Conservation (phyloP, 2,113 vertebrate genomes). For the Melanostigma gelatinosum region DNA sequence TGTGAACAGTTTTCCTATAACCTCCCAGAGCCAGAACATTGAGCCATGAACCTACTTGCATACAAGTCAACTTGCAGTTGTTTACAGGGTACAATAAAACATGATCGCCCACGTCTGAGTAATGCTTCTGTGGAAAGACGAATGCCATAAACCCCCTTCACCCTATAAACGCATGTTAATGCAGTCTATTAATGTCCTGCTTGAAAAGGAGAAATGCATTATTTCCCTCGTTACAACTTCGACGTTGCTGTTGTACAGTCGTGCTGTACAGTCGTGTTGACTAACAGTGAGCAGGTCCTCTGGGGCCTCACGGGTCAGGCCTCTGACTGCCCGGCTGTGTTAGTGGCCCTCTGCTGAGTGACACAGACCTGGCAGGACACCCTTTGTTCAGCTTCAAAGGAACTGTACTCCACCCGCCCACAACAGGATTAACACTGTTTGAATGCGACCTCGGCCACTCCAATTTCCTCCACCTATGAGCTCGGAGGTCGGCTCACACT, state of each 20-base stretch:
- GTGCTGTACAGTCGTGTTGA: conserved; percentile 31
- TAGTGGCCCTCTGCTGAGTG: conserved; percentile 65
- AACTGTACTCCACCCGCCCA: conserved; percentile 43
- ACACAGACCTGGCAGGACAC: conserved; percentile 74
- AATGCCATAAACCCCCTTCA: not conserved
- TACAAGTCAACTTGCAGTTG: conserved; percentile 17
- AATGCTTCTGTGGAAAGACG: not conserved
- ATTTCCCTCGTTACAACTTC: not conserved
- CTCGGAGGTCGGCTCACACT: conserved; percentile 56
- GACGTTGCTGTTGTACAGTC: not conserved
- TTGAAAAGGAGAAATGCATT: not conserved
- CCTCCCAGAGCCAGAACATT: conserved; percentile 9
- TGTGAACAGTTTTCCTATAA: conserved; percentile 1
- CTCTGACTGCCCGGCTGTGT: conserved; percentile 34
- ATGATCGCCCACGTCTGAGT: not conserved
- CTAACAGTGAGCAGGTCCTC: conserved; percentile 1
- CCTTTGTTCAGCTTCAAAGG: conserved; percentile 79
- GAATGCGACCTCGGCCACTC: conserved; percentile 64
- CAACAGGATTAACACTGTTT: conserved; percentile 78
- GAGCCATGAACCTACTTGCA: conserved; percentile 11
- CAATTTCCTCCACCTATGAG: conserved; percentile 72
- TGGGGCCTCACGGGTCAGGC: conserved; percentile 14
- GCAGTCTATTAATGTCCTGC: not conserved
- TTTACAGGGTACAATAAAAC: conserved; percentile 49
- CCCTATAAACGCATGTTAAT: not conserved